Evolutionary conservation across 1,140 invertebrate species (phyloP), one percentile per base, ranked within the genome.

Genomic region (Cardiocondyla obscurior): DNA sequence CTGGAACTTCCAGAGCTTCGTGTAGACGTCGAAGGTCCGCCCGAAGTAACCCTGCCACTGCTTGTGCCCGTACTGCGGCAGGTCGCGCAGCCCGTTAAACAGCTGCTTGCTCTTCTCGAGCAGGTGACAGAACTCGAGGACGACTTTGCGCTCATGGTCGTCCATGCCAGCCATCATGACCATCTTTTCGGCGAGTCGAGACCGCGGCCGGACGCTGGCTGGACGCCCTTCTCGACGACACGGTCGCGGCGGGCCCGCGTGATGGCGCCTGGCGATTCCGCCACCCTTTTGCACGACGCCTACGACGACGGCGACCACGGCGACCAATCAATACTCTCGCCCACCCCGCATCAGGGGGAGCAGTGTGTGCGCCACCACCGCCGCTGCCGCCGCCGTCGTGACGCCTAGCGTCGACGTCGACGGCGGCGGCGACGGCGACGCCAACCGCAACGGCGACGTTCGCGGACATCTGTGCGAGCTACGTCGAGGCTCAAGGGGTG

Each of bases 31-130:
- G 94, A 99, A 99, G 64, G 98, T 99, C 81, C 98, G 95, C 8
- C 98, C 98, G 95, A 99, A 99, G 94, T 99, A 99, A 7, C 97
- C 97, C 94, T 99, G 98, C 99, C 98, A 99, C 94, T 99, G 98
- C 93, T 99, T 99, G 94, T 99, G 98, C 10, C 98, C 98, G 95
- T 99, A 99, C 93, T 99, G 98, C 51, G 98, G 98, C 86, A 99
- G 95, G 94, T 99, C 98, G 92, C 98, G 96, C 88, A 99, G 95
- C 84, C 98, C 98, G 94, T 99, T 99, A 94, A 99, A 99, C 69
- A 99, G 95, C 94, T 99, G 98, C 94, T 99, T 99, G 44, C 98
- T 99, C 95, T 99, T 99, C 93, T 99, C 99, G 57, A 99, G 95
- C 89, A 99, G 95, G 95, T 99, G 98, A 94, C 98, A 98, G 94